These are phyloP conservation scores for Chlorops oryzae DNA, from an alignment of 1,140 invertebrate species.

Conservation along the genomic window DNA sequence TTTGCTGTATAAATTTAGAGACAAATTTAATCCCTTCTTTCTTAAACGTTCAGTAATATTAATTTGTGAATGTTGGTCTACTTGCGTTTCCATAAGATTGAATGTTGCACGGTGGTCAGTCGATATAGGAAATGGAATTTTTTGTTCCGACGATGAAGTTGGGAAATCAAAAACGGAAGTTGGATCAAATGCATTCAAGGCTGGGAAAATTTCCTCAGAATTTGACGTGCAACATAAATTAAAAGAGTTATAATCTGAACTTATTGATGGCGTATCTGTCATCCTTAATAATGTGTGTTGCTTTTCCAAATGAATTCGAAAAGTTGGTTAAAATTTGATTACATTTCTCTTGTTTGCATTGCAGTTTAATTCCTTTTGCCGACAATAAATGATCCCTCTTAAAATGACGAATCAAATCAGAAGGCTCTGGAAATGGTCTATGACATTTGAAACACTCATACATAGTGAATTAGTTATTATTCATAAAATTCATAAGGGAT, in stretches of 20 bases:
- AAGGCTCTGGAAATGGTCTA: neutral
- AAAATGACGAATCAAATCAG: conserved; percentile 4
- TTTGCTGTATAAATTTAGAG: conserved; percentile 6
- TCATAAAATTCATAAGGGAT: conserved; percentile 3
- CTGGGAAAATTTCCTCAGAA: neutral
- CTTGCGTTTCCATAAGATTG: conserved; percentile 1
- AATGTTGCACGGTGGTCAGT: neutral
- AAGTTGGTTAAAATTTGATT: conserved; percentile 5
- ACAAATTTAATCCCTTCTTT: conserved; percentile 9
- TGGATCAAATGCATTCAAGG: neutral
- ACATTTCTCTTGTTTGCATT: conserved; percentile 5
- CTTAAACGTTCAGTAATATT: conserved; percentile 5
- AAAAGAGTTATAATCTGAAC: neutral
- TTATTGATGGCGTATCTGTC: neutral
- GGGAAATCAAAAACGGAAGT: neutral
- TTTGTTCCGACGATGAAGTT: neutral
- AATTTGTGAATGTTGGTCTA: neutral
- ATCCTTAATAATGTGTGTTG: neutral
- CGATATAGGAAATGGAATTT: neutral
- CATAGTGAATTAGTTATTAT: conserved; percentile 2
- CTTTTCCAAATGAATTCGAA: conserved; percentile 7
- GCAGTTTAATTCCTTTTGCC: neutral
- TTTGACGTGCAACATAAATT: neutral
- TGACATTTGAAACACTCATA: conserved; percentile 7
- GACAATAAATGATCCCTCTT: conserved; percentile 3